These are phyloP conservation scores for Origma solitaria DNA, from an alignment of 2,113 vertebrate species.

Conservation along the genomic window DNA sequence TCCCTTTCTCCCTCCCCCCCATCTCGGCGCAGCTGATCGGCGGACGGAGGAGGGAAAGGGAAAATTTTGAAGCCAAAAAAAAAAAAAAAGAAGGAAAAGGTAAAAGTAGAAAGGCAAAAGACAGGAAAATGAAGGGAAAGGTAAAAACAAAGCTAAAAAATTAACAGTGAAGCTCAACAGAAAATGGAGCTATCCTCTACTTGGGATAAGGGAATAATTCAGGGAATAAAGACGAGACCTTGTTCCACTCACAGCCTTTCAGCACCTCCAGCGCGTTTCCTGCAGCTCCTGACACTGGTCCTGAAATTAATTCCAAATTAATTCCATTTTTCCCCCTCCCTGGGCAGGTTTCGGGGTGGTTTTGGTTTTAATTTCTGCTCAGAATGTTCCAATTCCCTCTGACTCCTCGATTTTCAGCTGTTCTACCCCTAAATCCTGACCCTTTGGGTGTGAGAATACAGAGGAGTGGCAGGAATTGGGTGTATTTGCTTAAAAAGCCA, in stretches of 20 bases:
- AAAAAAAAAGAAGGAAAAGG: background rate
- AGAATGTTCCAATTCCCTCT: background rate
- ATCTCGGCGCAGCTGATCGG: background rate
- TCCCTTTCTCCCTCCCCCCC: background rate
- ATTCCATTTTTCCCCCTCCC: background rate
- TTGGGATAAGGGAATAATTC: background rate
- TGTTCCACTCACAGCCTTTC: background rate
- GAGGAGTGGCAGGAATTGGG: background rate
- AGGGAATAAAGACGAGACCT: background rate
- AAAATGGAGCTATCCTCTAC: background rate
- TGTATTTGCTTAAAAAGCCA: background rate
- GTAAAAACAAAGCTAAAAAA: background rate
- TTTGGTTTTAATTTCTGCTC: background rate
- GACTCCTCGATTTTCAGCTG: background rate
- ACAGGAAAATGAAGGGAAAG: background rate
- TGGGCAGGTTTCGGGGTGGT: background rate
- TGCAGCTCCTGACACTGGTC: background rate
- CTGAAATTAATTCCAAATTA: too few relatives aligned
- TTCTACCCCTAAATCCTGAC: background rate
- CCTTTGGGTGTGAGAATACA: background rate
- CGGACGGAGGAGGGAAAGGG: background rate
- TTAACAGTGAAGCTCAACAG: accelerated
- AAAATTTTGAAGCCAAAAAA: background rate
- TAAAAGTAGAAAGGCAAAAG: background rate
- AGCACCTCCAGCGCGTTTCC: background rate